phyloP scores from a whole-genome alignment of 1,140 invertebrate species.

The Euura lappo region DNA sequence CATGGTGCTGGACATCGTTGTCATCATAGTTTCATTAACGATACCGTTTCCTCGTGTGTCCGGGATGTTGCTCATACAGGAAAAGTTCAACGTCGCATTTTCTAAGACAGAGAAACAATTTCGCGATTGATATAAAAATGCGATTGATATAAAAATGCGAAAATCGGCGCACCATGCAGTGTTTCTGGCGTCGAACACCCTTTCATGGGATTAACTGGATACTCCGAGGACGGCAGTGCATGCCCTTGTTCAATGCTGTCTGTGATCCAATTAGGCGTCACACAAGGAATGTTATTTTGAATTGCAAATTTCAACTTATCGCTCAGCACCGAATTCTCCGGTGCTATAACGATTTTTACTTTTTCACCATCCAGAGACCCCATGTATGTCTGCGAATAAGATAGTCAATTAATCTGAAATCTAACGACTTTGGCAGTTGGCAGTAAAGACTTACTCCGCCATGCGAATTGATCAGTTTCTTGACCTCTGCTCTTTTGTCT shows the following conservation, averaged over 20 bases:
- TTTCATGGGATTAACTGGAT: conserved; percentile 63
- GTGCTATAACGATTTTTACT: conserved; percentile 51
- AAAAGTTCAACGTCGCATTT: conserved; percentile 31
- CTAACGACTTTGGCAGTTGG: conserved; percentile 4
- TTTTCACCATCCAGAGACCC: conserved; percentile 48
- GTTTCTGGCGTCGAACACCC: conserved; percentile 66
- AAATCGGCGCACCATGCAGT: conserved; percentile 38
- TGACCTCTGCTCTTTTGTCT: conserved; percentile 73
- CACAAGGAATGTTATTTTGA: conserved; percentile 76
- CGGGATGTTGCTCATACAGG: conserved; percentile 20
- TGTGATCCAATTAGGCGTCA: conserved; percentile 77
- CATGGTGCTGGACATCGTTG: conserved; percentile 21
- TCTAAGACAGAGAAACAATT: conserved; percentile 8
- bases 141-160: background rate
- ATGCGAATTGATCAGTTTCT: conserved; percentile 73
- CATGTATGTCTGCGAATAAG: conserved; percentile 40
- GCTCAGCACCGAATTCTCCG: conserved; percentile 66
- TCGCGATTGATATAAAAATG: background rate
- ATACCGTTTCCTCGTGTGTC: conserved; percentile 20
- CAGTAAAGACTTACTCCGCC: conserved; percentile 67
- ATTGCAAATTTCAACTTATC: conserved; percentile 83
- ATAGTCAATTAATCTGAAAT: background rate
- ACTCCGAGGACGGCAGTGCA: conserved; percentile 72
- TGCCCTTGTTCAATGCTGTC: conserved; percentile 78
- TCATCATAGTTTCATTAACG: conserved; percentile 33